Evolutionary conservation across 2,113 vertebrate species (phyloP).

Genomic region (Oryzias melastigma): DNA sequence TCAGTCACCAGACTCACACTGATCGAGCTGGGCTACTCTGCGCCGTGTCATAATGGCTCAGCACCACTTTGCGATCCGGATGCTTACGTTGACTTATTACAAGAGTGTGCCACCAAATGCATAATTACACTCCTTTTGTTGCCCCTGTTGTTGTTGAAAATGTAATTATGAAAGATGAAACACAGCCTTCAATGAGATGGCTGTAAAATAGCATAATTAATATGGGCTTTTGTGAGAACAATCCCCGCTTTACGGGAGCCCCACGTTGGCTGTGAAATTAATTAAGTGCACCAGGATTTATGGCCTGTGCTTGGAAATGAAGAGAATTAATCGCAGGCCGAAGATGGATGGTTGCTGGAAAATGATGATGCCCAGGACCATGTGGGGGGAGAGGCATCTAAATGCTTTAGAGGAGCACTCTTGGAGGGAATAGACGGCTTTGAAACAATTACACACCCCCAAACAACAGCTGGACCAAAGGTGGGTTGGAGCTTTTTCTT

Average conservation of each 20-base stretch:
- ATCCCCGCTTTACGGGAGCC: conserved; percentile 95
- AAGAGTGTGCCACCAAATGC: conserved; percentile 76
- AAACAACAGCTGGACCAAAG: conserved; percentile 86
- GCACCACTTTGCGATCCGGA: conserved; percentile 24
- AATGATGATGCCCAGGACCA: conserved; percentile 92
- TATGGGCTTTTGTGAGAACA: conserved; percentile 99
- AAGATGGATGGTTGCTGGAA: conserved; percentile 98
- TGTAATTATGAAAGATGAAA: conserved; percentile 99
- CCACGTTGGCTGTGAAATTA: conserved; percentile 97
- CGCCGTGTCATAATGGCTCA: conserved; percentile 23
- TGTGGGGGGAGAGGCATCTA: conserved; percentile 77
- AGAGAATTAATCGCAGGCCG: conserved; percentile 96
- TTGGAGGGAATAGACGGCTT: conserved; percentile 80
- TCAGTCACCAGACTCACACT: conserved; percentile 57
- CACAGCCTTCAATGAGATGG: conserved; percentile 98
- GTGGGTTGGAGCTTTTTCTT: conserved; percentile 71
- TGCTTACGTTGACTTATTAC: conserved; percentile 76
- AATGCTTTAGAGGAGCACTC: conserved; percentile 93
- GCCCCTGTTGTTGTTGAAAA: conserved; percentile 86
- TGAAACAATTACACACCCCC: conserved; percentile 94
- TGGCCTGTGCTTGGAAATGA: conserved; percentile 91
- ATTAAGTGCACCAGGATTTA: conserved; percentile 99
- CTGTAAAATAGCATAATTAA: conserved; percentile 99
- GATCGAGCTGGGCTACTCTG: conserved; percentile 41
- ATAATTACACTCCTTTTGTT: conserved; percentile 95